phyloP scores from a whole-genome alignment of 2,888 invertebrate genomes.

The Nemotelus pantherinus region DNA sequence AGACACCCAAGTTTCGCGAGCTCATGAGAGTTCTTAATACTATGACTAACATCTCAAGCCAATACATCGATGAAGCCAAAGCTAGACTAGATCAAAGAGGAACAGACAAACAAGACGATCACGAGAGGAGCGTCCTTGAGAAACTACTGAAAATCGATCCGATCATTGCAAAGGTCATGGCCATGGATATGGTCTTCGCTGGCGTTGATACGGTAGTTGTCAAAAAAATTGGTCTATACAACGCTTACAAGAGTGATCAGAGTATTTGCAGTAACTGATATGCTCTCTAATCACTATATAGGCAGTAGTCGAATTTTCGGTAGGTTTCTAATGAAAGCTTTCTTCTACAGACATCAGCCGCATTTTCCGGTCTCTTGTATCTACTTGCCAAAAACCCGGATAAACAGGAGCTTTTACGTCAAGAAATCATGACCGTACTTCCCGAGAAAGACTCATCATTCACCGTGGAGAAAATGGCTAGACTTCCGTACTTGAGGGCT shows the following conservation, averaged over 20 bases:
- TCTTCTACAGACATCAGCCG: constrained; percentile 69
- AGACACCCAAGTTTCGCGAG: constrained; percentile 58
- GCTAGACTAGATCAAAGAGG: constrained; percentile 55
- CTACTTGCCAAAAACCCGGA: constrained; percentile 71
- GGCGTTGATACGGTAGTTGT: constrained; percentile 76
- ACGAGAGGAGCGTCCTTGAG: constrained; percentile 71
- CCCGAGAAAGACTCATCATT: constrained; percentile 63
- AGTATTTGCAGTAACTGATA: constrained; percentile 51
- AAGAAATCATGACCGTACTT: constrained; percentile 67
- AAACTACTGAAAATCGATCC: constrained; percentile 71
- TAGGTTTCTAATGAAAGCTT: constrained; percentile 53
- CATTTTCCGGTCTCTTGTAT: constrained; percentile 69
- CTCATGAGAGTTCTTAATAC: constrained; percentile 56
- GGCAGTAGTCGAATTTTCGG: too few relatives aligned
- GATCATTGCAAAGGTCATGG: constrained; percentile 73
- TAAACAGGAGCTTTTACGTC: constrained; percentile 71
- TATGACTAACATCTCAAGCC: constrained; percentile 57
- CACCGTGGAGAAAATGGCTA: constrained; percentile 64
- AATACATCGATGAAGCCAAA: constrained; percentile 61
- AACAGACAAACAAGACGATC: constrained; percentile 62
- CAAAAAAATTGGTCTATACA: background rate
- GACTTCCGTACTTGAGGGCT: constrained; percentile 74
- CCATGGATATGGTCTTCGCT: constrained; percentile 75
- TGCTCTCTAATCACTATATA: background rate
- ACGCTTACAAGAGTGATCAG: background rate